Evolutionary conservation across 1,140 invertebrate species (phyloP), one percentile per base, ranked within the genome.

Genomic region (Goniozus legneri): DNA sequence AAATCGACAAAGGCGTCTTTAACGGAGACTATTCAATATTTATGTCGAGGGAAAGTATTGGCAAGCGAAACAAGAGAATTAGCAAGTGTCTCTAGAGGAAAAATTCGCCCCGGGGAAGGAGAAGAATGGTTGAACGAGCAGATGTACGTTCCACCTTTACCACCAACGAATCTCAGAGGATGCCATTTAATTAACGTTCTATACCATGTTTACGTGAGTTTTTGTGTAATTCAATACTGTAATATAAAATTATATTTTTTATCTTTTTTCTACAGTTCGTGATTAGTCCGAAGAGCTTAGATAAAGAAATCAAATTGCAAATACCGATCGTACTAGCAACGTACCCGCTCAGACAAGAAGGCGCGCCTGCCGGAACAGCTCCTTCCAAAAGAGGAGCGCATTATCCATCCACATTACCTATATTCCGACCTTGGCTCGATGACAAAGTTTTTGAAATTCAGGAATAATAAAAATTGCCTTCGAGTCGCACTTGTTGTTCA

Each of bases 121-220:
- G 90, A 92, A 65, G 85, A 90, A 70, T 97, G 92, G 92, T 81
- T 85, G 33, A 89, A 88, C 65, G 92, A 95, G 73, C 86, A 92
- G 68, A 82, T 97, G 37, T 92, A 93, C 68, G 91, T 97, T 44
- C 94, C 95, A 45, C 92, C 95, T 14, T 75, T 97, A 52, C 94
- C 94, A 35, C 95, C 95, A 8, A 97, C 94, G 15, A 94, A 95
- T 79, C 78, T 97, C n/a, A 80, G 92, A 50, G 94, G 93, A 30
- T 97, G 94, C 69, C 90, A 94, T 72, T 82, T 98, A 47, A 97
- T 98, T 58, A 86, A 90, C 66, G 91, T 97, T 50, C 85, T 93
- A 58, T 98, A 98, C 70, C 91, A 95, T 71, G 89, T 98, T 36
- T 92, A 91, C 75, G 92, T 96, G 77, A 89, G 90, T 87, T 56